Base-by-base conservation (phyloP, 1,140 invertebrate genomes). In the Ceratina calcarata region DNA sequence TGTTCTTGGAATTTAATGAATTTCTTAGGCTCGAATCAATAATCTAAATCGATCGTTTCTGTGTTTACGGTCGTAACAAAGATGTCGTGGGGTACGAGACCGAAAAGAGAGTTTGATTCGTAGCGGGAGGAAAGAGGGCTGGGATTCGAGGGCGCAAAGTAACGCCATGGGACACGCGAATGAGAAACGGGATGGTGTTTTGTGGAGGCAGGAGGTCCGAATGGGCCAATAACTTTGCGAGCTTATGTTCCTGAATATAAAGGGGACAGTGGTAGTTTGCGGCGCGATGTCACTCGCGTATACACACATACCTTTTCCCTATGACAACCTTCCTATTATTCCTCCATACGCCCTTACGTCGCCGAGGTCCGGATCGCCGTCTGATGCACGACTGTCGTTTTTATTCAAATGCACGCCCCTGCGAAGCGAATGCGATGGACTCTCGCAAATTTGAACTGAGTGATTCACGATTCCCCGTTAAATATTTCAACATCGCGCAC, bases 211-310 rank as follows among this genome's bases (percentile, higher is more conserved):
- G 89, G 89, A 89, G 89, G 89, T 89, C 86, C 85, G 81, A 85
- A 87, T 89, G 82, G 89, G 84, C 83, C 86, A 89, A 91, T 91
- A 90, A 91, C 83, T 91, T 91, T 80, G 85, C 86, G 83, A 90
- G 88, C 85, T 90, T 91, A 90, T 90, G 85, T 88, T 85, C 78
- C 75, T 82, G 81, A 77, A 83, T 85, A 85, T 87, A 84, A 86
- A 86, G 83, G 84, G 83, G 83, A 86, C 85, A 86, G 85, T 81
- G 83, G 72, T 88, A 87, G 80, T 85, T 88, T 80, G 84, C 83
- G 78, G 87, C 85, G 86, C 86, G 87, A 85, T 55, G 84, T 81
- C 76, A 82, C 83, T 85, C 76, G 68, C 18, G 64, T 78, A 55
- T 78, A 45, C 37, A 45, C 37, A 10, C 37, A 45, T 45, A 45